Base-by-base conservation (phyloP, 2,797 vertebrate genomes). In the Anomalospiza imberbis region DNA sequence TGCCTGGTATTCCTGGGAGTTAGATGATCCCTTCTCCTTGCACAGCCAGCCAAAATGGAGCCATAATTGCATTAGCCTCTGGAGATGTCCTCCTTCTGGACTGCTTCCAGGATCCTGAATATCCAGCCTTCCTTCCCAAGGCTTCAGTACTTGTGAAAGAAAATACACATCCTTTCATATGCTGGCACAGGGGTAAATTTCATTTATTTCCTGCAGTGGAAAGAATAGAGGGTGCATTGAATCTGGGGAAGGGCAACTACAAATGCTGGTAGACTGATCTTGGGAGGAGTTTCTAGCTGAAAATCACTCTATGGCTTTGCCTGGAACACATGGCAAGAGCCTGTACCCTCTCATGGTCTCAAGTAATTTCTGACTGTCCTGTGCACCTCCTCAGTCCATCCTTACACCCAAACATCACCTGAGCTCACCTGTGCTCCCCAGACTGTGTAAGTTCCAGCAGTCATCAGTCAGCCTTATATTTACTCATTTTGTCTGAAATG, bases 261-360 rank as follows among this genome's bases (percentile, higher is more conserved):
- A 40, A 60, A 60, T 0, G 0, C n/a, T 63, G 45, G 8, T 32
- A 36, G n/a, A 34, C 11, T 12, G 28, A 8, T 2, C 3, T 26
- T 21, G 25, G n/a, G 29, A 79, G 57, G 31, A 67, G 19, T 50
- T 93, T 79, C n/a, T 55, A 12, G 12, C 9, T 62, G 21, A 14
- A 54, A 65, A 78, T 54, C 17, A 2, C 20, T 50, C 6, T 14
- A 4, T 38, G 21, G 58, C 14, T 84, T 86, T 66, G 22, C 5
- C 36, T 40, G 24, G 48, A 71, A 20, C 10, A 5, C 3, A 17
- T 17, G 50, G 34, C 10, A 65, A 38, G 25, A 72, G 4, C 32
- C 40, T 2, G 2, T 12, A n/a, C 7, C 20, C 25, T 63, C 8
- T 29, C 4, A 2, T 24, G 25, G 12, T 55, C 20, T 48, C 5